phyloP scores from a whole-genome alignment of 2,888 invertebrate genomes.

The Branchinecta sandiegonensis region DNA sequence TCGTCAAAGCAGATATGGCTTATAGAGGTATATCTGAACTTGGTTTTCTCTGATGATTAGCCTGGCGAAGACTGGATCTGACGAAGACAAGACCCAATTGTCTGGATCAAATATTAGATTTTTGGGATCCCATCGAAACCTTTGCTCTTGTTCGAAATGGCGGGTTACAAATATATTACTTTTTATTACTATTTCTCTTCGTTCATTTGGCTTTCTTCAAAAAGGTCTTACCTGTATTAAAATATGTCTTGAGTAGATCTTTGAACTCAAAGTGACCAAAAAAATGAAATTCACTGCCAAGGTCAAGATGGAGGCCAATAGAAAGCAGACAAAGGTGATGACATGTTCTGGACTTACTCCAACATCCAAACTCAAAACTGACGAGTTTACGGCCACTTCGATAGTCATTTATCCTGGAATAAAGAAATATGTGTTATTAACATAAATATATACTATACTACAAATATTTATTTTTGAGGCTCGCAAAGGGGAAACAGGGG shows the following conservation, averaged over 20 bases:
- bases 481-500: too few relatives aligned
- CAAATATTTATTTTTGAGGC: too few relatives aligned
- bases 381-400: conserved; percentile 2
- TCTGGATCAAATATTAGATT: too few relatives aligned
- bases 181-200: too few relatives aligned
- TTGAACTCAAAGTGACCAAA: neutral
- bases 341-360: neutral
- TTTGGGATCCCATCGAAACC: too few relatives aligned
- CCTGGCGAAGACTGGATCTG: too few relatives aligned
- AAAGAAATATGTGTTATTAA: neutral
- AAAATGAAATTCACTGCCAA: neutral
- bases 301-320: neutral
- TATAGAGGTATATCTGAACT: too few relatives aligned
- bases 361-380: neutral
- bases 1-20: too few relatives aligned
- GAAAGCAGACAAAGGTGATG: neutral
- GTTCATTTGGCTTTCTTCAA: neutral
- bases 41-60: too few relatives aligned
- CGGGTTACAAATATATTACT: too few relatives aligned
- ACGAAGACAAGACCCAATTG: too few relatives aligned
- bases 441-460: neutral
- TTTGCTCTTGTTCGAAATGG: too few relatives aligned
- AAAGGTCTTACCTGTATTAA: conserved; percentile 2
- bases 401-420: conserved; percentile 3
- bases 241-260: neutral